Evolutionary conservation across 2,888 invertebrate genomes (phyloP), one percentile per base, ranked within the genome.

Genomic region (Dolichopus griseipennis): DNA sequence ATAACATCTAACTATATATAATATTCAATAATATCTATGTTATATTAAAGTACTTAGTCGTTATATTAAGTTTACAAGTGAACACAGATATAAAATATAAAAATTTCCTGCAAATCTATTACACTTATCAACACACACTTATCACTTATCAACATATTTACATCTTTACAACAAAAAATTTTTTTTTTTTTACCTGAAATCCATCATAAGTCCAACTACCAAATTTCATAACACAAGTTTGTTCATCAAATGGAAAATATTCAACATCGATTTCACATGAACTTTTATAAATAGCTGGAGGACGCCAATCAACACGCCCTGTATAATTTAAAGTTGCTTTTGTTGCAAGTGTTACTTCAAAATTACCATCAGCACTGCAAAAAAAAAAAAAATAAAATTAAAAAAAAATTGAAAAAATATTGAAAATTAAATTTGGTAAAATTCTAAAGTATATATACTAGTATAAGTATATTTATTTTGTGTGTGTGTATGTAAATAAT

Each of bases 221-320:
- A 76, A 91, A 92, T 82, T 92, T 92, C 91, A 92, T 91, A 77
- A 91, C 89, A 82, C 92, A 92, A 70, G 91, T 91, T 80, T 92
- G 92, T 80, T 91, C 90, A 81, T 92, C 92, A 81, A 92, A 92
- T 37, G 92, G 92, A 81, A 92, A 92, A 81, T 91, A 92, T 81
- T 91, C 91, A 71, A 92, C 91, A 83, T 92, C 90, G 76, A 92
- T 92, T 82, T 91, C 90, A 79, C 92, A 92, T 76, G 91, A 91
- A 80, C 92, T 93, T 84, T 94, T 82, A 84, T 93, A 94, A 78
- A 95, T 93, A 74, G 93, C 94, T 61, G 95, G 95, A 68, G 95
- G 95, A 77, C 92, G 92, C 93, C 93, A 93, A 76, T 91, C 90
- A 68, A 94, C 92, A 74, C 88, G 86, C 69, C 93, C 93, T 67